Evolutionary conservation across 2,888 invertebrate species (phyloP), one percentile per base, ranked within the genome.

Genomic region (Globia sparganii): DNA sequence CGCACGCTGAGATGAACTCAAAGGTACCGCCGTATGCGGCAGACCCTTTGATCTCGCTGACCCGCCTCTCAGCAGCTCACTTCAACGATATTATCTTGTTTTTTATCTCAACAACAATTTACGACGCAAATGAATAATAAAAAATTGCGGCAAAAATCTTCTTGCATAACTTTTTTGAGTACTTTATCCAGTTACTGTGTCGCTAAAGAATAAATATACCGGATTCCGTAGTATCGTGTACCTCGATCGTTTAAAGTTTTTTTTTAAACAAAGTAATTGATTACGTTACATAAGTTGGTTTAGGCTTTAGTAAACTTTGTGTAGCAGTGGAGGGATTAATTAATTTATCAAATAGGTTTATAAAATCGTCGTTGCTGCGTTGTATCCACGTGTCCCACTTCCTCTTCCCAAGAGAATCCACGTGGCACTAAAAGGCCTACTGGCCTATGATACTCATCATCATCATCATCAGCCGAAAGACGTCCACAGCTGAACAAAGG

Each of bases 41-140:
- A 78, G 72, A 66, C 68, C 81, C 83, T 88, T 89, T 89, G 88
- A 88, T 86, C 82, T 59, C 80, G 31, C 77, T 75, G 89, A 85
- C 88, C 89, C 87, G 65, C 72, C 78, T 75, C 78, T 79, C 77
- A 59, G 70, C 73, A 62, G 79, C 81, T 77, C 77, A 78, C 78
- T 86, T 84, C 78, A 80, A 86, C 72, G 85, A 85, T 86, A 83
- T 85, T 77, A 86, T 87, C 85, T 82, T 85, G 76, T 81, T 86
- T 89, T 77, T 70, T 83, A 80, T 74, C 58, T 72, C 70, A 28
- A 71, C 70, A 64, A 85, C 61, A 62, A 81, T 78, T 79, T 81
- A 87, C 80, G 76, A 80, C 64, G 66, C 40, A 76, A 80, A 78
- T 78, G 64, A 81, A 80, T 84, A 78, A 65, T 69, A 70, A 74